Conservation (phyloP, 2,113 vertebrate species). For the Mustela nigripes region DNA sequence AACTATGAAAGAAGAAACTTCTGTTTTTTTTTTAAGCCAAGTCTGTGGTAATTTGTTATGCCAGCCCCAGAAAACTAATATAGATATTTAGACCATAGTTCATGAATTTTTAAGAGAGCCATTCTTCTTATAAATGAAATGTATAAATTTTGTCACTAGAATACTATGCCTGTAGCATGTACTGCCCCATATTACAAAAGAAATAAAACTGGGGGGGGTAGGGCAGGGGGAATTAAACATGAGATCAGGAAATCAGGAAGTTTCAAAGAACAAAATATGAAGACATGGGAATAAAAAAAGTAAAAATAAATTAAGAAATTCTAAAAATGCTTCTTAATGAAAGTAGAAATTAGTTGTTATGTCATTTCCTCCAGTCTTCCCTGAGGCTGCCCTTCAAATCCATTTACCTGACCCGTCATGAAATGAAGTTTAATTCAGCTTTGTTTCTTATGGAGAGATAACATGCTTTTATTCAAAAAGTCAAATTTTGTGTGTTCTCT, state of each 20-base stretch:
- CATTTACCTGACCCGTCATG: not conserved
- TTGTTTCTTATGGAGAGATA: not conserved
- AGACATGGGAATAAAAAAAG: not conserved
- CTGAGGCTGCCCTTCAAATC: not conserved
- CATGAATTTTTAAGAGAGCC: not conserved
- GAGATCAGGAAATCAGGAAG: conserved; percentile 16
- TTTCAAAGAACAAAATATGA: not conserved
- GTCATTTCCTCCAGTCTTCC: not conserved
- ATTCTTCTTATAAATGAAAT: conserved; percentile 32
- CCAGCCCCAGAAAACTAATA: not conserved
- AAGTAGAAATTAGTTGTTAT: not conserved
- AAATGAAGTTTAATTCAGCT: not conserved
- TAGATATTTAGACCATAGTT: not conserved
- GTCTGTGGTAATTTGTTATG: not conserved
- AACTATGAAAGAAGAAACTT: not conserved
- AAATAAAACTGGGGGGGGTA: not conserved
- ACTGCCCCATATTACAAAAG: conserved; percentile 20
- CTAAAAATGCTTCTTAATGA: not conserved
- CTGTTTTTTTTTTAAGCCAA: not conserved
- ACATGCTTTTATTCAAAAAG: conserved; percentile 12
- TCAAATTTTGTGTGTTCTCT: not conserved
- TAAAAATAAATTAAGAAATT: not conserved
- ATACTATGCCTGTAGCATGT: not conserved
- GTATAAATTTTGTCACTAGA: not conserved
- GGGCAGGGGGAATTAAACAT: not conserved